phyloP scores from a whole-genome alignment of 1,140 invertebrate species.

The Ptiloglossa arizonensis region DNA sequence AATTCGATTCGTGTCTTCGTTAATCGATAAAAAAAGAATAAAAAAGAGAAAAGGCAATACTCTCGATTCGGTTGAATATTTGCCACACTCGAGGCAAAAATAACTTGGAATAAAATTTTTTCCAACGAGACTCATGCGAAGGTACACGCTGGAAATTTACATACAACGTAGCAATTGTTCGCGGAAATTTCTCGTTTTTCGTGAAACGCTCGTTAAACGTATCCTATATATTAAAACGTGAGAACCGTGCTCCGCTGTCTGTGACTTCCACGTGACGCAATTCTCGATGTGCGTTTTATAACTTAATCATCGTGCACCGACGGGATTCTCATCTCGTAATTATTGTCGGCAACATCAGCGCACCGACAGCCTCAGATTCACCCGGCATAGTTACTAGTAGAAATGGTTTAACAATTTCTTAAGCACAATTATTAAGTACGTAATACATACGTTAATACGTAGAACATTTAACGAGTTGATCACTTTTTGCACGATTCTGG shows the following conservation, averaged over 20 bases:
- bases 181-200: constrained; percentile 2
- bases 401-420: not conserved
- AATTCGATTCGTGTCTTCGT: too few relatives aligned
- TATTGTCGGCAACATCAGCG: not conserved
- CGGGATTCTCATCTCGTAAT: not conserved
- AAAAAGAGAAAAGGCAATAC: too few relatives aligned
- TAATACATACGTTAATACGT: too few relatives aligned
- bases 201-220: constrained; percentile 8
- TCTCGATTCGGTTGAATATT: too few relatives aligned
- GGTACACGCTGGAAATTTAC: not conserved
- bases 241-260: constrained; percentile 9
- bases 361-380: too few relatives aligned
- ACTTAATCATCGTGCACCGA: not conserved
- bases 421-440: not conserved
- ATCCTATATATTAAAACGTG: constrained; percentile 30
- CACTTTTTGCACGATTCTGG: too few relatives aligned
- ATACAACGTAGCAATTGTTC: constrained; percentile 16
- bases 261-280: constrained; percentile 17
- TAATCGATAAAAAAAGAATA: too few relatives aligned
- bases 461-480: too few relatives aligned
- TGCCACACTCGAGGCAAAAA: too few relatives aligned
- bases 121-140: not conserved
- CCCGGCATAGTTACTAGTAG: too few relatives aligned
- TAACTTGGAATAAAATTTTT: not conserved
- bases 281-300: not conserved